phyloP scores from a whole-genome alignment of 2,797 vertebrate genomes.

The Mus spretus region DNA sequence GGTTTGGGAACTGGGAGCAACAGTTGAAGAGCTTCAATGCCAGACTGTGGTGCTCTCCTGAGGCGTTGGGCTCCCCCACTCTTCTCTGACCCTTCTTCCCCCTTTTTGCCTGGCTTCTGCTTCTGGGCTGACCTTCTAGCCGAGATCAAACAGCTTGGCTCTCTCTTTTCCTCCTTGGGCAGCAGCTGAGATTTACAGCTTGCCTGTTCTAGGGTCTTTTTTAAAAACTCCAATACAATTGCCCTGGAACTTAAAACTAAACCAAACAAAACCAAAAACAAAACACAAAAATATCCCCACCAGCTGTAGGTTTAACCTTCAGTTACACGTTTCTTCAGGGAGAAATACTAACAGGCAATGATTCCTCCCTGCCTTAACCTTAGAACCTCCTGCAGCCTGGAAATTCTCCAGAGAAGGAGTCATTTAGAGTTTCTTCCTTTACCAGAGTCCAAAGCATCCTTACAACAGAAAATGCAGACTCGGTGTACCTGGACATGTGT shows the following conservation, averaged over 20 bases:
- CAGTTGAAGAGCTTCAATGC: not conserved
- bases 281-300: too few species aligned
- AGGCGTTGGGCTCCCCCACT: not conserved
- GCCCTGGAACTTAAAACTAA: not conserved
- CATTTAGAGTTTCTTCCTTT: not conserved
- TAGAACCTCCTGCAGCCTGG: not conserved
- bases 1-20: not conserved
- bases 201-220: not conserved
- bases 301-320: not conserved
- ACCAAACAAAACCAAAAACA: not conserved
- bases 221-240: not conserved
- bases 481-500: not conserved
- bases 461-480: not conserved
- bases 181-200: not conserved
- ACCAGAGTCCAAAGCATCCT: not conserved
- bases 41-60: not conserved
- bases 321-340: not conserved
- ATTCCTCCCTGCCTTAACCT: not conserved
- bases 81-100: not conserved
- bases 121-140: not conserved
- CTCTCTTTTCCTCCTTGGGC: not conserved
- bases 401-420: not conserved
- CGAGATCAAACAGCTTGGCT: not conserved
- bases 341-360: not conserved
- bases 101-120: not conserved